Evolutionary conservation across 2,888 invertebrate species (phyloP).

Genomic region (Teleiodes luculella): DNA sequence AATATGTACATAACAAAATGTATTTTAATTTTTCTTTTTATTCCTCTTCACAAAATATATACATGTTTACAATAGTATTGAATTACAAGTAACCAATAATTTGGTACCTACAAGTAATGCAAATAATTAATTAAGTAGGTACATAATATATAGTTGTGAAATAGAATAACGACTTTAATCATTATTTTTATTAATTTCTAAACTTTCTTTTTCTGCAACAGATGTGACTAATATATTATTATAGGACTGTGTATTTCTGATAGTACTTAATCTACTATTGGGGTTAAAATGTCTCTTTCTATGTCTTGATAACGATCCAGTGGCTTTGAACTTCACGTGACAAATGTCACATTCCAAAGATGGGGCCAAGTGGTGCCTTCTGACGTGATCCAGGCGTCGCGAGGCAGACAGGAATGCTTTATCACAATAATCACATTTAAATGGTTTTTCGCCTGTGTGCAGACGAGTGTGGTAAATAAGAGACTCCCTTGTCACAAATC

Average conservation of each 20-base stretch:
- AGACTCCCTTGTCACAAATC: slow-evolving; percentile 38
- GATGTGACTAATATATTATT: no score
- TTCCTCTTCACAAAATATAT: no score
- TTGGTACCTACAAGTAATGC: no score
- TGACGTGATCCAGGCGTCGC: slow-evolving; percentile 36
- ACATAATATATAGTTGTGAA: no score
- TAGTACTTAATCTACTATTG: slow-evolving; percentile 28
- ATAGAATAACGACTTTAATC: no score
- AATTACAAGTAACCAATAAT: no score
- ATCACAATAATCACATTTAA: slow-evolving; percentile 38
- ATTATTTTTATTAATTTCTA: no score
- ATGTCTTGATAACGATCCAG: slow-evolving; percentile 30
- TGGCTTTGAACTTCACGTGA: slow-evolving; percentile 31
- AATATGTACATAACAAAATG: no score
- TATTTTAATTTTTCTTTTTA: no score
- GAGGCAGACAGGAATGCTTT: slow-evolving; percentile 38
- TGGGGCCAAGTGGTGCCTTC: slow-evolving; percentile 30
- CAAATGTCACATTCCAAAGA: slow-evolving; percentile 39
- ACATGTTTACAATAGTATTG: no score
- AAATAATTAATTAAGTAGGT: no score
- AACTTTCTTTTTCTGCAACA: no score
- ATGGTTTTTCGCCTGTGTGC: slow-evolving; percentile 46
- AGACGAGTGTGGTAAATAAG: slow-evolving; percentile 40
- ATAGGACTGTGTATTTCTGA: background rate
- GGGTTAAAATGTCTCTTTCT: slow-evolving; percentile 34